A percentile compares a stretch with the other conserved stretches of the same genome.
Evolutionary conservation across 2,888 invertebrate species (phyloP).

Genomic region (Lepidochrysops patricia): DNA sequence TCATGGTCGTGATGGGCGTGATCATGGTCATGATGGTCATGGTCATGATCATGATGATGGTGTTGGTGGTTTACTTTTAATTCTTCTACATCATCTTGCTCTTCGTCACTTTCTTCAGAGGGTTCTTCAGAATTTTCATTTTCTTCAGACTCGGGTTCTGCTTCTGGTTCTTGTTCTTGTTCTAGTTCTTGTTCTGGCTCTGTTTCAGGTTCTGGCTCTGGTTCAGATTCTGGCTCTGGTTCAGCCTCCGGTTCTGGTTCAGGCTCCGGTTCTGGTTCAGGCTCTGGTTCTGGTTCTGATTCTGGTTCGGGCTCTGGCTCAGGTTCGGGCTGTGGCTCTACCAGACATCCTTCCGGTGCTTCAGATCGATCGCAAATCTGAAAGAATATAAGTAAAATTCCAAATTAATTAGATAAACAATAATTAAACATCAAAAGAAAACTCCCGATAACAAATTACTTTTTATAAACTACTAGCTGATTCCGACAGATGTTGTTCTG

Average conservation of each 20-base stretch:
- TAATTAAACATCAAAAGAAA: too few relatives aligned
- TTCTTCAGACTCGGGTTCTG: slow-evolving; percentile 47
- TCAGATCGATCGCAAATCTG: slow-evolving; percentile 55
- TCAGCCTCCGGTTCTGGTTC: slow-evolving; percentile 45
- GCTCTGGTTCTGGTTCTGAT: slow-evolving; percentile 23
- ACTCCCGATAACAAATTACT: too few relatives aligned
- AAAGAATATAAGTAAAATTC: background rate
- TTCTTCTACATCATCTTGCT: slow-evolving; percentile 17
- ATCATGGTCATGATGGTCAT: background rate
- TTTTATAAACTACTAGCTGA: too few relatives aligned
- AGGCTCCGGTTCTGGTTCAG: slow-evolving; percentile 46
- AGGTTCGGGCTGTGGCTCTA: slow-evolving; percentile 33
- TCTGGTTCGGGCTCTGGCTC: slow-evolving; percentile 40
- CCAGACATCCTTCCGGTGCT: slow-evolving; percentile 39
- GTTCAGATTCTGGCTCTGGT: slow-evolving; percentile 21
- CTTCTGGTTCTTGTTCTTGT: slow-evolving; percentile 40
- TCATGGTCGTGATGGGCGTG: background rate
- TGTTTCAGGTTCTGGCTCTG: slow-evolving; percentile 40
- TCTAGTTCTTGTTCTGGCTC: slow-evolving; percentile 46
- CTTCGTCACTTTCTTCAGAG: slow-evolving; percentile 33
- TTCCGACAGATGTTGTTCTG: too few relatives aligned
- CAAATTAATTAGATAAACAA: too few relatives aligned
- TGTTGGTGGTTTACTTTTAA: slow-evolving; percentile 17
- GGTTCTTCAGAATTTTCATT: slow-evolving; percentile 45
- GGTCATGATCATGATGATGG: slow-evolving; percentile 7